phyloP scores from a whole-genome alignment of 2,888 invertebrate species.

The Tortrix viridana region DNA sequence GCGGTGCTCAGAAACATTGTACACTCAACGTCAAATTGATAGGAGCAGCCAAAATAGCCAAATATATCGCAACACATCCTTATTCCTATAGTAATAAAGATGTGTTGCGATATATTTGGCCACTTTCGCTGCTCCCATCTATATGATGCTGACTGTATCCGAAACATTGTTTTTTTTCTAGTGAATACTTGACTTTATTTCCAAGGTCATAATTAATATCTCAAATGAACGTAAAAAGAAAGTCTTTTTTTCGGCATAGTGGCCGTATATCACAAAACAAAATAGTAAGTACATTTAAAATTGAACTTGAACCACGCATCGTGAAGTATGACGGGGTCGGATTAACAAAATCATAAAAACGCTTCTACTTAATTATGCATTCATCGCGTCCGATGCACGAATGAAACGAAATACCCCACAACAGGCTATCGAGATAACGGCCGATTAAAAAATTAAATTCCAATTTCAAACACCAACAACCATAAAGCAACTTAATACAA shows the following conservation, averaged over 20 bases:
- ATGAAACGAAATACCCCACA: slow-evolving; percentile 77
- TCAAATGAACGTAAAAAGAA: too few species aligned
- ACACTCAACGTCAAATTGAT: too few species aligned
- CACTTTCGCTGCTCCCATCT: too few species aligned
- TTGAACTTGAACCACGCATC: slow-evolving; percentile 31
- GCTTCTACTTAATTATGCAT: slow-evolving; percentile 81
- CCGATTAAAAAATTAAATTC: slow-evolving; percentile 70
- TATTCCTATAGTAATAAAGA: too few species aligned
- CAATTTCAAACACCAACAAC: slow-evolving; percentile 35
- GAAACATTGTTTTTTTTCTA: too few species aligned
- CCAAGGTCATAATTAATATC: too few species aligned
- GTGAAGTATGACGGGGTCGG: slow-evolving; percentile 53
- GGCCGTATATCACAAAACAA: neutral
- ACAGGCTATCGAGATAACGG: slow-evolving; percentile 78
- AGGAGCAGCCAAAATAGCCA: too few species aligned
- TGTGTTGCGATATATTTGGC: too few species aligned
- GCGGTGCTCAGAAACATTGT: too few species aligned
- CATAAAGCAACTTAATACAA: slow-evolving; percentile 64
- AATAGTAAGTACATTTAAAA: slow-evolving; percentile 4
- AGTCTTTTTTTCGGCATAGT: neutral
- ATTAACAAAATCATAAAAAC: slow-evolving; percentile 72
- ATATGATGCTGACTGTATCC: too few species aligned
- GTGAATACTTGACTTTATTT: too few species aligned
- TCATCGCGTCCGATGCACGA: slow-evolving; percentile 75
- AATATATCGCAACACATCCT: too few species aligned